Base-by-base conservation (phyloP, 2,113 vertebrate genomes). In the Anser cygnoides region DNA sequence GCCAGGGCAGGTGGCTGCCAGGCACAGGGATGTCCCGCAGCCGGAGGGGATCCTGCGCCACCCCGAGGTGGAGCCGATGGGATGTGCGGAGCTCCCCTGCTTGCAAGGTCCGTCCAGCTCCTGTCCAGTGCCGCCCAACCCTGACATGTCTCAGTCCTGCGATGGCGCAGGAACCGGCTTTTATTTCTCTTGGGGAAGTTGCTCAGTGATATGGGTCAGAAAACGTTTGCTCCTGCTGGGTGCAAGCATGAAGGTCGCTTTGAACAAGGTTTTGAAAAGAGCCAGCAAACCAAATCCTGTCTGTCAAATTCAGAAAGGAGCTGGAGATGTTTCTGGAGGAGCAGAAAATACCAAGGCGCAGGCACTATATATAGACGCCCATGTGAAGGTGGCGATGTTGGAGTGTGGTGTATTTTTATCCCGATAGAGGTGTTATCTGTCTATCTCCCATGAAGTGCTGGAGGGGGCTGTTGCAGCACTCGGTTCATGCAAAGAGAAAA, bases 381-480 rank as follows among this genome's bases (percentile, higher is more conserved):
- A 10, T 95, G 94, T 96, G 97, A 96, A 97, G 96, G 96, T 95
- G 95, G 96, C 41, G 58, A 95, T 85, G 91, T 92, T 96, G 95
- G 92, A 97, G 96, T 84, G 90, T n/a, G 13, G 73, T 4, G 70
- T 97, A 96, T 97, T 97, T 96, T 96, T 97, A 96, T 96, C 96
- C 91, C 87, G 43, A 77, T 77, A 91, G 95, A 94, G 95, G 90
- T 94, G 94, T 91, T 92, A 96, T 94, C 87, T 96, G 93, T 94
- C 93, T 96, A 91, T 97, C 95, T 97, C 96, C 91, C 89, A 67
- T 61, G 89, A 95, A 88, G 75, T 76, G 87, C 86, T 92, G 85
- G 82, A 71, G 81, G 94, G 87, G 92, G 92, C 39, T 93, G 93
- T 82, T 81, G 57, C 68, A 95, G 93, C 77, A 33, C 80, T 79